Evolutionary conservation across 2,888 invertebrate genomes (phyloP), one percentile per base, ranked within the genome.

Genomic region (Acrobasis repandana): DNA sequence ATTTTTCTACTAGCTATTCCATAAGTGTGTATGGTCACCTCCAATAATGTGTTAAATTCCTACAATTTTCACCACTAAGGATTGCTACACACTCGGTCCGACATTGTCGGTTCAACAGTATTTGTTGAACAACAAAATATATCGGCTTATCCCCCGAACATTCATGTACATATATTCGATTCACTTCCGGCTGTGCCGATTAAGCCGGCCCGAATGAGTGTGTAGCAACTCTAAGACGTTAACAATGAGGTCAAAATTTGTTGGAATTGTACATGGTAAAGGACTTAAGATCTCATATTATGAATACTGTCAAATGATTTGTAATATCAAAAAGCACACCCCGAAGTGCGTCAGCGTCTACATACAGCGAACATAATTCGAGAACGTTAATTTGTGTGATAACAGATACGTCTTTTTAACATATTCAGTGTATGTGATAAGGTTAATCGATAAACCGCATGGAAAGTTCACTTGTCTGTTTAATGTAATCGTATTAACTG

Each of bases 401-500:
- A 65, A 69, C 80, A 80, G 70, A 79, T 79, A 82, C 79, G 85
- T 84, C 81, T 80, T 80, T 79, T 63, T 66, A 71, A 72, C 63
- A 73, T 69, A 71, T 76, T 72, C 68, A 64, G 63, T 71, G 68
- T 68, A 65, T 72, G 73, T 72, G 74, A 68, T 82, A 80, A 80
- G 79, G 73, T 81, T 79, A 75, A 76, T 76, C 76, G 67, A 73
- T 70, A 75, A 77, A 76, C 78, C 73, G 81, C 82, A 81, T 85
- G 79, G 81, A 80, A 85, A 83, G 79, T 83, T 88, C 82, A 86
- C 81, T 70, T 77, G 77, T 87, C 77, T 83, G 81, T 85, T 76
- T 79, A 77, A 77, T 85, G 80, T 88, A 85, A 83, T 84, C 81
- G 77, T 85, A 82, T 81, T 82, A 83, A 83, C 81, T 85, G 83